These are phyloP conservation scores for Carassius gibelio DNA, from an alignment of 2,113 vertebrate species.

Conservation along the genomic window DNA sequence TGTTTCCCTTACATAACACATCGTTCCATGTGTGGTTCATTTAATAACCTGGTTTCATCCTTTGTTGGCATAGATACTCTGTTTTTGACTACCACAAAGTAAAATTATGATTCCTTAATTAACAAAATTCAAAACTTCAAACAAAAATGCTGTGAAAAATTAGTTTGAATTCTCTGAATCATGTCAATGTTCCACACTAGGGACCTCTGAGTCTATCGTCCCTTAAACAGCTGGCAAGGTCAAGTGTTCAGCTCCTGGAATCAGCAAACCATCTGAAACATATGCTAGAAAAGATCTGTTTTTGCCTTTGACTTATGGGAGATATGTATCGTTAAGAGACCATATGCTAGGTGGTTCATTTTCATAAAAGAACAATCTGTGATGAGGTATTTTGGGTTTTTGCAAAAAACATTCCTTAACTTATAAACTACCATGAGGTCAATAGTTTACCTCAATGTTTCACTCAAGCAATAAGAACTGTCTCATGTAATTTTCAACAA, in stretches of 20 bases:
- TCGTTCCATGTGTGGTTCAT: not conserved
- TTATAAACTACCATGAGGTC: not conserved
- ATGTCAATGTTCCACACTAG: slow-evolving; percentile 50
- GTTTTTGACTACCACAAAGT: not conserved
- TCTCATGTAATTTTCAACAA: not conserved
- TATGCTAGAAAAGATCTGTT: slow-evolving; percentile 51
- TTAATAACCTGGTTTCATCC: not conserved
- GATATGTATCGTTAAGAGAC: slow-evolving; percentile 35
- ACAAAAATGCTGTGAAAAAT: not conserved
- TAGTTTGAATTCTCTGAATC: slow-evolving; percentile 23
- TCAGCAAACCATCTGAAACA: slow-evolving; percentile 28
- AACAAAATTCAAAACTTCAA: not conserved
- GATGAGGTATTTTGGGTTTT: not conserved
- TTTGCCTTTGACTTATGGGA: slow-evolving; percentile 36
- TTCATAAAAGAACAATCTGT: slow-evolving; percentile 22
- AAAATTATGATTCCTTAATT: not conserved
- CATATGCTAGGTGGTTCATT: slow-evolving; percentile 31
- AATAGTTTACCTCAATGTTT: not conserved
- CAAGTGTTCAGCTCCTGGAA: slow-evolving; percentile 51
- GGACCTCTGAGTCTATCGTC: slow-evolving; percentile 50
- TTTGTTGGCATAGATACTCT: not conserved
- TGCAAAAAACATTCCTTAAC: not conserved
- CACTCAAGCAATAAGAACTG: not conserved
- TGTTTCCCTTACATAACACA: too few relatives aligned
- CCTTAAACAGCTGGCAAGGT: slow-evolving; percentile 68